Base-by-base conservation (phyloP, 2,113 vertebrate species). In the Dinomys branickii region DNA sequence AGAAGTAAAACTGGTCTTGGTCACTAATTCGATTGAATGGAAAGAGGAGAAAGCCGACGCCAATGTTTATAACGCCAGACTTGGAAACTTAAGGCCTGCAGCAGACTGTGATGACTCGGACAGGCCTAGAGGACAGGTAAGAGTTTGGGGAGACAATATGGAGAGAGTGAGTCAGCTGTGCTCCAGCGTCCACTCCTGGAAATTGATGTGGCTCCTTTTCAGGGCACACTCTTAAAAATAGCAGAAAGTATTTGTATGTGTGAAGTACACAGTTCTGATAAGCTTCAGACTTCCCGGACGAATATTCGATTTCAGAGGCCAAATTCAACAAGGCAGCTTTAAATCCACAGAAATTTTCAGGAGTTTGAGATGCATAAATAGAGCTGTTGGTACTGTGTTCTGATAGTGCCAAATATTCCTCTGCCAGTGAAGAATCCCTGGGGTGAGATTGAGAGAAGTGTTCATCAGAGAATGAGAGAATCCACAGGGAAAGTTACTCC, bases 301-400 rank as follows among this genome's bases (percentile, higher is more conserved):
- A 69, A 28, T 87, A 81, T 96, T 95, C 90, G 14, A 90, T 59
- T 94, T 94, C 59, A 24, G 77, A 90, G 52, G 82, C 52, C 65
- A 88, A 26, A 63, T 30, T 95, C 85, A 94, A 93, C 11, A 91
- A 63, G 58, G 24, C 9, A 61, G 20, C 41, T 59, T 73, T 87
- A 41, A 81, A 71, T 78, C n/a, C 24, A 85, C 50, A 47, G 69
- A 80, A 67, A 58, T 61, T 80, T 52, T 63, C n/a, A 71, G 50
- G 38, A 65, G 8, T 50, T 85, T 85, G 19, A 65, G 71, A 56
- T 20, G n/a, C 78, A 73, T 71, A 89, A 80, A 65, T 59, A 77
- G 52, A 77, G 54, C 35, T 73, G n/a, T 5, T 59, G 30, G 17
- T 73, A 56, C 13, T 83, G n/a, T 83, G 33, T n/a, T 67, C 58